A percentile compares a stretch with the other conserved stretches of the same genome.
Evolutionary conservation across 1,140 invertebrate species (phyloP).

Genomic region (Scaptomyza hsui): DNA sequence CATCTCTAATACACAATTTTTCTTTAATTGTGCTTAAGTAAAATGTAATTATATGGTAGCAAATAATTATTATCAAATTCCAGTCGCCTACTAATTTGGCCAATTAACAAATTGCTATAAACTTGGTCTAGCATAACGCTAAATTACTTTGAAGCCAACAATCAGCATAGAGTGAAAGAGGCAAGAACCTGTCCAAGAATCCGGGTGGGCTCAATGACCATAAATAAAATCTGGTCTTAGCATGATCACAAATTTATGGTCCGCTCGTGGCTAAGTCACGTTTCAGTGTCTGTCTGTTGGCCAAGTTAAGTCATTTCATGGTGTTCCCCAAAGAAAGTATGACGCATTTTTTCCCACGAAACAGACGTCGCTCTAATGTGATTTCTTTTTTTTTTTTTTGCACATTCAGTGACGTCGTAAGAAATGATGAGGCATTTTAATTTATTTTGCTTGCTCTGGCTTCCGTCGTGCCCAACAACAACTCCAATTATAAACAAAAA

Average conservation of each 20-base stretch:
- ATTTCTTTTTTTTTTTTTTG: slow-evolving; percentile 6
- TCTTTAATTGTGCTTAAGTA: slow-evolving; percentile 32
- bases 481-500: neutral
- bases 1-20: too few species aligned
- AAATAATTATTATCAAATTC: neutral
- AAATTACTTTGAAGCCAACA: neutral
- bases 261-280: slow-evolving; percentile 57
- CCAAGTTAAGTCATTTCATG: neutral
- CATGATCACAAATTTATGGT: slow-evolving; percentile 34
- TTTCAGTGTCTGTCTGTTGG: slow-evolving; percentile 16
- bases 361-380: neutral
- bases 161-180: neutral
- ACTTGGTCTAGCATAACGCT: neutral
- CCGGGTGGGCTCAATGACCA: neutral
- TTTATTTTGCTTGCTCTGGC: slow-evolving; percentile 1
- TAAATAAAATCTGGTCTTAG: neutral
- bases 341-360: slow-evolving; percentile 55
- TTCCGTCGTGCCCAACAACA: slow-evolving; percentile 5
- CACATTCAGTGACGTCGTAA: slow-evolving; percentile 1
- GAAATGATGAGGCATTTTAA: neutral
- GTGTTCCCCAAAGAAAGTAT: slow-evolving; percentile 75
- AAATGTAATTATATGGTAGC: slow-evolving; percentile 35
- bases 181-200: neutral
- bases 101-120: neutral
- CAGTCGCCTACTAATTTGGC: neutral